Conservation (phyloP, 2,888 invertebrate genomes). For the Clistopyga incitator region DNA sequence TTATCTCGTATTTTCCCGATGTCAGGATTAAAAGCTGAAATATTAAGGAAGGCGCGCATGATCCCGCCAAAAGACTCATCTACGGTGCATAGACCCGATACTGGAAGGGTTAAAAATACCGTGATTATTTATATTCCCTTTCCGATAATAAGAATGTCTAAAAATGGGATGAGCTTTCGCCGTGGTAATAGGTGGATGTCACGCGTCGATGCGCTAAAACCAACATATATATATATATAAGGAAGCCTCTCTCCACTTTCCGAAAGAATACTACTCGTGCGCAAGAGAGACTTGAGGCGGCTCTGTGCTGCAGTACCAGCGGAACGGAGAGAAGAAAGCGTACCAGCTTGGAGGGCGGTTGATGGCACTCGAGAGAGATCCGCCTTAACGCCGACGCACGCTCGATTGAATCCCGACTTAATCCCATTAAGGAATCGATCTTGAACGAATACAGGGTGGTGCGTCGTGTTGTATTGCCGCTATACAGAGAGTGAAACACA, state of each 20-base stretch:
- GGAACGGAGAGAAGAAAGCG: slow-evolving; percentile 15
- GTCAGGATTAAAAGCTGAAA: no score
- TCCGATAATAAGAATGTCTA: slow-evolving; percentile 10
- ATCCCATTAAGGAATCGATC: slow-evolving; percentile 69
- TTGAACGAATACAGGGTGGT: slow-evolving; percentile 49
- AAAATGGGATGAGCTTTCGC: slow-evolving; percentile 28
- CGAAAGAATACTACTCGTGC: slow-evolving; percentile 49
- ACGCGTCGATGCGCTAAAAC: slow-evolving; percentile 56
- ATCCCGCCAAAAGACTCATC: no score
- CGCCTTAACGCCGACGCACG: slow-evolving; percentile 56
- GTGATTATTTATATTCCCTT: slow-evolving; percentile 7
- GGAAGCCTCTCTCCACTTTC: slow-evolving; percentile 24
- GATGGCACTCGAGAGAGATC: slow-evolving; percentile 39
- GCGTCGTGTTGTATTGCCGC: slow-evolving; percentile 29
- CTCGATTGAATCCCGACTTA: slow-evolving; percentile 67
- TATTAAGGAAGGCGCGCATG: no score
- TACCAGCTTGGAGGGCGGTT: background rate
- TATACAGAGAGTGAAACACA: slow-evolving; percentile 9
- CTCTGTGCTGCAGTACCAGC: slow-evolving; percentile 35
- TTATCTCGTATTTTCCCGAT: no score
- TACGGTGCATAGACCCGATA: no score
- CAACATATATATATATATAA: slow-evolving; percentile 29
- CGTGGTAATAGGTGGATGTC: slow-evolving; percentile 42
- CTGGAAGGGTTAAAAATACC: slow-evolving; percentile 4
- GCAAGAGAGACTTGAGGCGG: slow-evolving; percentile 40